Percentiles rank a stretch among this genome's conserved stretches.
phyloP scores from a whole-genome alignment of 2,113 vertebrate species.

The Pyxicephalus adspersus region DNA sequence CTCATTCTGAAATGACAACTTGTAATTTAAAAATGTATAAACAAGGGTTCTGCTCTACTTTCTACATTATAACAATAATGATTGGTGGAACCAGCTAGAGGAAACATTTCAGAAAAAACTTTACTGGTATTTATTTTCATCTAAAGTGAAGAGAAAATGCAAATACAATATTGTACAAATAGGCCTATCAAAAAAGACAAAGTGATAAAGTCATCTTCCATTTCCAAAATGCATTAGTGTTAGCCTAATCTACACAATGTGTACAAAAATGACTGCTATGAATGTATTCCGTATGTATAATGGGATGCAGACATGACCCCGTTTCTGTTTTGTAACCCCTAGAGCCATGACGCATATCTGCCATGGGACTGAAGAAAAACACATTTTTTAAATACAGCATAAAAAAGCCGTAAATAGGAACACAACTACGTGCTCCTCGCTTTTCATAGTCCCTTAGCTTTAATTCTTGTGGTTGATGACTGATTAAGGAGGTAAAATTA shows the following conservation, averaged over 20 bases:
- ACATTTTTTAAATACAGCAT: conserved; percentile 45
- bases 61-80: neutral
- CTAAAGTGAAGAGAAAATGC: neutral
- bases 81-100: too few relatives aligned
- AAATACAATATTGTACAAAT: neutral
- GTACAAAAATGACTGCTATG: conserved; percentile 36
- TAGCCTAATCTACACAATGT: conserved; percentile 24
- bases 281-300: conserved; percentile 46
- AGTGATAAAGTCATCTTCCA: too few relatives aligned
- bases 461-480: conserved; percentile 46
- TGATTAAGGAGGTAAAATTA: conserved; percentile 42
- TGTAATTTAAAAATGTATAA: neutral
- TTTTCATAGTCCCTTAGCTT: conserved; percentile 11
- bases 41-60: neutral
- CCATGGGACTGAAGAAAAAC: conserved; percentile 37
- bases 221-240: neutral
- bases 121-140: neutral
- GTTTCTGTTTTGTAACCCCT: conserved; percentile 45
- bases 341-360: conserved; percentile 20
- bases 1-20: neutral
- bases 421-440: neutral
- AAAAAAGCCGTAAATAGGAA: conserved; percentile 17
- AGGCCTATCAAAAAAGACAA: neutral
- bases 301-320: conserved; percentile 40
- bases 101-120: neutral